Evolutionary conservation across 1,140 invertebrate species (phyloP), one percentile per base, ranked within the genome.

Genomic region (Octopus bimaculoides): DNA sequence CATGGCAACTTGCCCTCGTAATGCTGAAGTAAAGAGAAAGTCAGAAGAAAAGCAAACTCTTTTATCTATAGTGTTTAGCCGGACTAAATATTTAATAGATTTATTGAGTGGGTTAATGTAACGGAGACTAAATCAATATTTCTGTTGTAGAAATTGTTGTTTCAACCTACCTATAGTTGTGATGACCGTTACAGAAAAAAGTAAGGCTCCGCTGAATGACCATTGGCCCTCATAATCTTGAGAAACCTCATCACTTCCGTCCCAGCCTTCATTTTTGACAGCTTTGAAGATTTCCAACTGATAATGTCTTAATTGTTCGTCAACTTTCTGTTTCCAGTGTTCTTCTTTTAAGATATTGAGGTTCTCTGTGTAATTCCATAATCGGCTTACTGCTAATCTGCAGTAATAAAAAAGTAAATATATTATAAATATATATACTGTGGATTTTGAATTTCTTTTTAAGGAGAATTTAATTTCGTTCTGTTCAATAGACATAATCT

Each of bases 111-210:
- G 26, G 26, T 41, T 41, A 41, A 41, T 41, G 1, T 41, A 41
- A 41, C 26, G 26, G 26, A 41, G 26, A 41, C 26, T 41, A 41
- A 41, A 41, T 41, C 26, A 41, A 41, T 41, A 41, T 41, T 2
- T 41, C 26, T 41, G 26, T 3, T 41, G 26, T 41, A 41, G 26
- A 41, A 41, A 41, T 41, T 41, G 1, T 41, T 41, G 26, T 41
- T 41, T 41, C 26, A 41, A 82, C 90, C 87, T 89, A 95, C 95
- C 95, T 83, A 96, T 95, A 66, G 95, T 96, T 20, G 95, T 96
- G 85, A 96, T 94, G 84, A 96, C 93, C 79, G 94, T 95, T 82
- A 96, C 92, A 26, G 94, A 94, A 87, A 95, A 96, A 17, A 96
- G 91, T 10, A 96, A 88, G 4, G 95, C 94, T 78, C 94, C 94